Percentiles rank a stretch among this genome's conserved stretches.
Evolutionary conservation across 2,888 invertebrate genomes (phyloP).

Genomic region (Junonia oenone): DNA sequence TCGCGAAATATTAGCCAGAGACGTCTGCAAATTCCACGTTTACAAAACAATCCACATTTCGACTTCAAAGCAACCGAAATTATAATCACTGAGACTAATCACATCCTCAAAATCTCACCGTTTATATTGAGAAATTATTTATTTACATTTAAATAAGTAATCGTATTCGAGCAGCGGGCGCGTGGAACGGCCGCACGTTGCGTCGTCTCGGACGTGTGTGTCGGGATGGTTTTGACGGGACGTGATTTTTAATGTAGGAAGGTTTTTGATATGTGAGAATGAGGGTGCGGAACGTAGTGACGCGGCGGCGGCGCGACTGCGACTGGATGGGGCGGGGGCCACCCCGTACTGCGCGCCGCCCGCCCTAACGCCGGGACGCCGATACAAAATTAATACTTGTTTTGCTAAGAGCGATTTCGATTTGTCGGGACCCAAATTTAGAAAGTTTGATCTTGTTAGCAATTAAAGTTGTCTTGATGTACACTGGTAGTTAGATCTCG

Average conservation of each 20-base stretch:
- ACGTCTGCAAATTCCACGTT: constrained; percentile 38
- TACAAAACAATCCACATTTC: constrained; percentile 47
- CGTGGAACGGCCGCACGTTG: constrained; percentile 22
- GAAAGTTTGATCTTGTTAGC: constrained; percentile 76
- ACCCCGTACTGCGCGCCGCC: constrained; percentile 58
- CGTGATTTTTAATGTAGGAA: constrained; percentile 50
- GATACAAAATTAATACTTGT: constrained; percentile 79
- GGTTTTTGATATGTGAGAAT: constrained; percentile 40
- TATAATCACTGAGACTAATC: constrained; percentile 46
- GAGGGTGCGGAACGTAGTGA: constrained; percentile 44
- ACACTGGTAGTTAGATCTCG: constrained; percentile 30
- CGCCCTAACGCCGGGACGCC: constrained; percentile 51
- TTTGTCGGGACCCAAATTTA: constrained; percentile 73
- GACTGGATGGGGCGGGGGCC: constrained; percentile 65
- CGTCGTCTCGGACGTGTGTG: constrained; percentile 32
- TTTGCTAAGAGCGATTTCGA: constrained; percentile 78
- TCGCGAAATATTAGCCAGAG: constrained; percentile 26
- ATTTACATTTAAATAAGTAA: constrained; percentile 40
- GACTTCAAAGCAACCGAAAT: constrained; percentile 41
- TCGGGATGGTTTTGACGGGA: constrained; percentile 32
- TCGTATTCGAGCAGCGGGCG: constrained; percentile 22
- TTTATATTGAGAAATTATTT: constrained; percentile 32
- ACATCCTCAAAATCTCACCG: constrained; percentile 47
- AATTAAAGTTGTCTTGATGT: constrained; percentile 58
- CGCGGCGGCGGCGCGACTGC: constrained; percentile 53